These are phyloP conservation scores for Cyprinodon brontotheroides DNA, from an alignment of 2,113 vertebrate genomes.

Conservation along the genomic window DNA sequence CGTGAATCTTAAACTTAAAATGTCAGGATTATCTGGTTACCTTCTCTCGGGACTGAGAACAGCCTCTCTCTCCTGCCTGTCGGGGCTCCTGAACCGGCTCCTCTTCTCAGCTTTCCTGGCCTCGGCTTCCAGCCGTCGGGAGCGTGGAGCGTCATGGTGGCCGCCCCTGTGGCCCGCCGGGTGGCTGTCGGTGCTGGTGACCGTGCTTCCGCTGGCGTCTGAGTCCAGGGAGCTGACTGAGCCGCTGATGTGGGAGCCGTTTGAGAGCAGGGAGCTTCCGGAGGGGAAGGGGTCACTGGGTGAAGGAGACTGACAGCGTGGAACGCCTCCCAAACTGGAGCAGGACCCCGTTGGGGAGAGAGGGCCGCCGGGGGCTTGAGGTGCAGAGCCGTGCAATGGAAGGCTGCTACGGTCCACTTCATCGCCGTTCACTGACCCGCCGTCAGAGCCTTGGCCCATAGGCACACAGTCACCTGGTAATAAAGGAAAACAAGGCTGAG, in stretches of 20 bases:
- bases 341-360: conserved; percentile 80
- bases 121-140: conserved; percentile 73
- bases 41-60: conserved; percentile 81
- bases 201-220: conserved; percentile 81
- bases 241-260: conserved; percentile 85
- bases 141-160: conserved; percentile 63
- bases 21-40: conserved; percentile 37
- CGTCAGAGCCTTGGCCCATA: conserved; percentile 67
- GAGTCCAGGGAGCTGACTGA: conserved; percentile 84
- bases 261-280: conserved; percentile 82
- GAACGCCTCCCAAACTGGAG: conserved; percentile 80
- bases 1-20: too few relatives aligned
- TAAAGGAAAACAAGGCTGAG: background rate
- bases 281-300: conserved; percentile 84
- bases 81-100: conserved; percentile 75
- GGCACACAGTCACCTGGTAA: conserved; percentile 59
- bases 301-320: conserved; percentile 78
- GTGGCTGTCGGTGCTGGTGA: conserved; percentile 81
- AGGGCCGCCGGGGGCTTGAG: conserved; percentile 64
- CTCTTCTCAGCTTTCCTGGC: conserved; percentile 79
- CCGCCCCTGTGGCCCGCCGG: conserved; percentile 44
- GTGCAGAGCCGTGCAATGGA: conserved; percentile 51
- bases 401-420: conserved; percentile 72
- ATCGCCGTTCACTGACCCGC: conserved; percentile 80
- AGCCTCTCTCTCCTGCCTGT: conserved; percentile 69